These are phyloP conservation scores for Moxostoma hubbsi DNA, from an alignment of 2,797 vertebrate species.

Conservation along the genomic window DNA sequence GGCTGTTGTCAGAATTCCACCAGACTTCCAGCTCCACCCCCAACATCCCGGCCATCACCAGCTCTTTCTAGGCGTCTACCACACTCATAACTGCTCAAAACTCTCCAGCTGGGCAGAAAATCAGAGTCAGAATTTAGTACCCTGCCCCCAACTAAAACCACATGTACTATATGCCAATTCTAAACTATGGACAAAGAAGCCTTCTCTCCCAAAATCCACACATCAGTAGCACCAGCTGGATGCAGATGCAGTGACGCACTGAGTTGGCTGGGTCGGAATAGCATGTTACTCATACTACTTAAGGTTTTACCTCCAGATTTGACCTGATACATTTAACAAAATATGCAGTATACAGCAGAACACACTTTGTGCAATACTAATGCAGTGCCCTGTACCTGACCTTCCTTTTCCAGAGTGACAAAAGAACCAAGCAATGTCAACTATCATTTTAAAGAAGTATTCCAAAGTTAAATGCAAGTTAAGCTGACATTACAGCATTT, in stretches of 20 bases:
- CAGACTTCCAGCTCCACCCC: constrained; percentile 13
- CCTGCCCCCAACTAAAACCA: constrained; percentile 57
- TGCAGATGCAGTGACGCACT: background rate
- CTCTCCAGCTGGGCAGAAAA: constrained; percentile 55
- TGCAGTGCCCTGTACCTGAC: no score
- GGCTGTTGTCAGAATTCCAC: constrained; percentile 56
- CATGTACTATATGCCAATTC: constrained; percentile 37
- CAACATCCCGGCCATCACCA: background rate
- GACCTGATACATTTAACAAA: no score
- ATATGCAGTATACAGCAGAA: no score
- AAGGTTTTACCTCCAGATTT: no score
- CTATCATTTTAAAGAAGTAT: no score
- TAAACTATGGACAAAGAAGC: constrained; percentile 67
- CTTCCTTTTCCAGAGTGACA: no score
- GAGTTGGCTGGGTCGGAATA: no score
- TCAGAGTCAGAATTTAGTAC: constrained; percentile 62
- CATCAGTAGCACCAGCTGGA: background rate
- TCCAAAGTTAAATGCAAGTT: no score
- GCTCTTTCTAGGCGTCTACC: background rate
- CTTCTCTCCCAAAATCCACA: constrained; percentile 32
- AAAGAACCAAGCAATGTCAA: no score
- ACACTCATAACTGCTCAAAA: constrained; percentile 11
- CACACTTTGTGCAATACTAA: no score
- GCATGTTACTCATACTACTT: no score
- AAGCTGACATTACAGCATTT: no score